Base-by-base conservation (phyloP, 2,888 invertebrate genomes). In the Trachelus troglodyta region DNA sequence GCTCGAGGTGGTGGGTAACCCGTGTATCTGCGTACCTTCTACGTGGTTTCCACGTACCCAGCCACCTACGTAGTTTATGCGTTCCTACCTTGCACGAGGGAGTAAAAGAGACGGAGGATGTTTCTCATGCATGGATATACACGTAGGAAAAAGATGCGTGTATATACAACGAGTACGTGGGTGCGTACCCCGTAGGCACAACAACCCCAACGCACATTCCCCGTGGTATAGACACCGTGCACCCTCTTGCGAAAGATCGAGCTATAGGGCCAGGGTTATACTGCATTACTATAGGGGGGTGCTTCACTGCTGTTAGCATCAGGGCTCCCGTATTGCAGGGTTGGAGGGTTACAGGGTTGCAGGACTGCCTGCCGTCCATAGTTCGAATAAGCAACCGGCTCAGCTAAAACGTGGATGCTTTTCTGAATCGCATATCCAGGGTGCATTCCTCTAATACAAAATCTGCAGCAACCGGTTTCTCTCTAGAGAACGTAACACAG, bases 1-100 rank as follows among this genome's bases (percentile, higher is more conserved):
- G 83, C 75, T 75, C 85, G 80, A 85, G 85, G 87, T 87, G 83
- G 80, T 34, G 34, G 74, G 35, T 34, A 74, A 56, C 71, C 33
- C 71, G 71, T 71, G 31, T 71, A 56, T 56, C 56, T 71, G 71
- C 71, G 71, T 34, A 71, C 71, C 71, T 71, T 15, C 71, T 71
- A 23, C 23, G 71, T 30, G 56, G 56, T 56, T 56, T 56, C 56
- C 23, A 23, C 56, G 56, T 56, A 56, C 56, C 56, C 23, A 56
- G 56, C 56, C 56, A 56, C 23, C 56, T 56, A 56, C 56, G 56
- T 56, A 56, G 56, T 56, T 56, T 56, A 56, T 56, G 23, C 56
- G 9, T 23, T 6, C 56, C 56, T 23, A 56, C 23, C 56, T 56
- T 56, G 56, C 56, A 56, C 56, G 56, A 2, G 56, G 2, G 56